phyloP scores from a whole-genome alignment of 2,888 invertebrate genomes.

The Morinoia aosen region DNA sequence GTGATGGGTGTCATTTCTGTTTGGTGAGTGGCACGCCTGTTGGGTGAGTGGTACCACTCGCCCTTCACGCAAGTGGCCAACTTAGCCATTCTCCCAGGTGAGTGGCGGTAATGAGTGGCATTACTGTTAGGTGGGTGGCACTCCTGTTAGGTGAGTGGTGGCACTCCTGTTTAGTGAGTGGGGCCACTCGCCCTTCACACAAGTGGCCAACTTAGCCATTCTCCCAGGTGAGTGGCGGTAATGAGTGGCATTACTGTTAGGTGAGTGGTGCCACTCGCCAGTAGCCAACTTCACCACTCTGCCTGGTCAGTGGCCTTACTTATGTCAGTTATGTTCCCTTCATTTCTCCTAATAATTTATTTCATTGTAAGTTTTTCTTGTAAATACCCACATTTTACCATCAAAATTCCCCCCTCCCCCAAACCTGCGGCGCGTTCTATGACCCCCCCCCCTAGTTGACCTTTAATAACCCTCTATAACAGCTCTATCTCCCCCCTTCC shows the following conservation, averaged over 20 bases:
- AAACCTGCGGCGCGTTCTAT: too few relatives aligned
- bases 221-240: conserved; percentile 72
- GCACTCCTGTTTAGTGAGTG: too few relatives aligned
- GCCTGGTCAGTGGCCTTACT: too few relatives aligned
- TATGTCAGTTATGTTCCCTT: too few relatives aligned
- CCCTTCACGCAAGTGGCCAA: conserved; percentile 85
- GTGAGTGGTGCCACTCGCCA: too few relatives aligned
- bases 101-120: neutral
- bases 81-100: conserved; percentile 79
- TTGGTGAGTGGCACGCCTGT: neutral
- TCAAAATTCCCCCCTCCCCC: too few relatives aligned
- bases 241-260: neutral
- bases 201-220: conserved; percentile 82
- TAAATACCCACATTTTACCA: too few relatives aligned
- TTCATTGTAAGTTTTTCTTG: neutral
- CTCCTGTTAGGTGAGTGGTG: neutral
- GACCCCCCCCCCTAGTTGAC: too few relatives aligned
- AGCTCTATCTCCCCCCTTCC: too few relatives aligned
- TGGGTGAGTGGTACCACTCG: conserved; percentile 73
- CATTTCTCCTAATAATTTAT: neutral
- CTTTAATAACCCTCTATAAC: too few relatives aligned
- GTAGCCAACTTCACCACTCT: too few relatives aligned
- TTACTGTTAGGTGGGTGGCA: neutral
- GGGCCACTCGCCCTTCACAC: conserved; percentile 83
- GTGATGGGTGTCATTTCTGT: neutral